These are phyloP conservation scores for Thalassophryne amazonica DNA, from an alignment of 2,797 vertebrate species.

Conservation along the genomic window DNA sequence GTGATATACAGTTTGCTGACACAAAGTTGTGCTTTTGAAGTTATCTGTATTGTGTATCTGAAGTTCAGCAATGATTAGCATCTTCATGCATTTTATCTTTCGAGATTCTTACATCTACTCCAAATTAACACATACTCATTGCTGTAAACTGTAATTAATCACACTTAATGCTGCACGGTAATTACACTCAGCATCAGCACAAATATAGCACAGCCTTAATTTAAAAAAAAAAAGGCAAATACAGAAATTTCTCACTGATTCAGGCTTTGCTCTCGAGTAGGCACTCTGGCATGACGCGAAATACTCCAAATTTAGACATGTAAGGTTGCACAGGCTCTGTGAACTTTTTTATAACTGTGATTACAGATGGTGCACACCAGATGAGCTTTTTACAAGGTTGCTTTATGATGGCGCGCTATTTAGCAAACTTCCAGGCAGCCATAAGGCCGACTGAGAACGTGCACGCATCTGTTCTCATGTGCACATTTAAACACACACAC, in stretches of 20 bases:
- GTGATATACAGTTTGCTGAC: too few species aligned
- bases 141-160: conserved; percentile 26
- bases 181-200: conserved; percentile 11
- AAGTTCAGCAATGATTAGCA: conserved; percentile 4
- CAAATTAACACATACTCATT: conserved; percentile 24
- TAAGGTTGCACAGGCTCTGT: conserved; percentile 11
- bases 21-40: conserved; percentile 14
- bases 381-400: conserved; percentile 67
- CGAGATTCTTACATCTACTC: conserved; percentile 5
- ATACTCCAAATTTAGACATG: conserved; percentile 32
- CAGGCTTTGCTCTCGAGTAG: conserved; percentile 7
- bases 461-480: neutral
- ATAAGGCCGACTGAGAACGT: conserved; percentile 17
- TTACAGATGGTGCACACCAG: conserved; percentile 63
- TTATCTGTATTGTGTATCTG: conserved; percentile 5
- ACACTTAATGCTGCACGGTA: neutral
- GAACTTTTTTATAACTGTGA: conserved; percentile 46
- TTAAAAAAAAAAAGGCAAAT: conserved; percentile 1
- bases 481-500: neutral
- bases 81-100: conserved; percentile 2
- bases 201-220: neutral
- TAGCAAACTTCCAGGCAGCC: conserved; percentile 41
- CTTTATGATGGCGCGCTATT: conserved; percentile 55
- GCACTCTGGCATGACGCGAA: conserved; percentile 6
- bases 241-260: conserved; percentile 6